These are phyloP conservation scores for Drosophila meridionalis DNA, from an alignment of 2,888 invertebrate species.

Conservation along the genomic window DNA sequence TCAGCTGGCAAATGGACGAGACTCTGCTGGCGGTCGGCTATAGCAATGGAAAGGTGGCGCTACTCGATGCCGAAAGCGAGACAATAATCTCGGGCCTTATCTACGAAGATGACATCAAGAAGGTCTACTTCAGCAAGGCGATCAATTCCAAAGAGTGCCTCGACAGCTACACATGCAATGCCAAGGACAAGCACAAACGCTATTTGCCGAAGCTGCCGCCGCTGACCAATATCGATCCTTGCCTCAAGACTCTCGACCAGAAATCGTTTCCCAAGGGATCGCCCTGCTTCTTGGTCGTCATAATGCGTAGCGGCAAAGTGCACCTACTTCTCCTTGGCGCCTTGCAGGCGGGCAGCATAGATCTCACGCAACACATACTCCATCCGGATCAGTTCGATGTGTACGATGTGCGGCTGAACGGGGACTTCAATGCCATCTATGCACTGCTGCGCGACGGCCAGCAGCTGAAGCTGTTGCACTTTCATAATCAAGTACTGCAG, in stretches of 20 bases:
- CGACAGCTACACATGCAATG: constrained; percentile 62
- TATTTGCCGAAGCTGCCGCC: constrained; percentile 87
- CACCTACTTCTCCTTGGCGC: constrained; percentile 93
- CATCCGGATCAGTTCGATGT: constrained; percentile 87
- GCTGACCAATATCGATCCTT: constrained; percentile 86
- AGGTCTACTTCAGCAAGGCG: constrained; percentile 89
- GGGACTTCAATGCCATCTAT: constrained; percentile 90
- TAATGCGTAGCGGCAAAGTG: constrained; percentile 90
- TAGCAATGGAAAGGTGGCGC: constrained; percentile 89
- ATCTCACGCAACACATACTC: constrained; percentile 87
- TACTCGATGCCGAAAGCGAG: constrained; percentile 95
- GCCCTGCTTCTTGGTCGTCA: constrained; percentile 92
- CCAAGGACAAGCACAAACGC: constrained; percentile 68
- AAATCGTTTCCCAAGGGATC: constrained; percentile 87
- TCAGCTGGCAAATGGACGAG: constrained; percentile 98
- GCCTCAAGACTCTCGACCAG: constrained; percentile 86
- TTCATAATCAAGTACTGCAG: constrained; percentile 82
- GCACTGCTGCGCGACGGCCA: constrained; percentile 87
- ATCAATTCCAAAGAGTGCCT: constrained; percentile 72
- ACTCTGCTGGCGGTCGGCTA: constrained; percentile 90
- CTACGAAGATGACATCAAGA: constrained; percentile 88
- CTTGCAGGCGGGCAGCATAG: constrained; percentile 91
- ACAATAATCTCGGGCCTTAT: constrained; percentile 89
- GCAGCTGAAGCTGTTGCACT: constrained; percentile 88
- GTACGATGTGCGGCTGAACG: constrained; percentile 89